Percentiles rank a stretch among this genome's conserved stretches.
These are phyloP conservation scores for Nomada lathburiana DNA, from an alignment of 2,888 invertebrate species.

Conservation along the genomic window DNA sequence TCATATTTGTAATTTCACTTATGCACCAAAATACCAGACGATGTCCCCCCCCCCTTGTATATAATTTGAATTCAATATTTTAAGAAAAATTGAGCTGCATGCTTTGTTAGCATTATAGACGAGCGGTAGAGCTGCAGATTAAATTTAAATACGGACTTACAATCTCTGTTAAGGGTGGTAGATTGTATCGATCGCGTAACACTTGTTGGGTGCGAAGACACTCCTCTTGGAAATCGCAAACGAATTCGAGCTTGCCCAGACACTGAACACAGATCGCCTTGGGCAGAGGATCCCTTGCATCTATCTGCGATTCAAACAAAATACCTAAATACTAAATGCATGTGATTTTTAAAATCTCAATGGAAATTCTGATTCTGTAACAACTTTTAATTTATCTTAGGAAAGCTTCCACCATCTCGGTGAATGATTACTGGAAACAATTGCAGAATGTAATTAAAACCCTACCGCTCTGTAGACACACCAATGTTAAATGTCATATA, in stretches of 20 bases:
- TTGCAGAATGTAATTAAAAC: conserved; percentile 27
- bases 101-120: conserved; percentile 51
- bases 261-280: conserved; percentile 84
- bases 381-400: conserved; percentile 10
- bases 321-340: conserved; percentile 69
- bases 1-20: background rate
- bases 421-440: conserved; percentile 1
- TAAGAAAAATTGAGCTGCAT: conserved; percentile 42
- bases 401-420: background rate
- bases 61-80: conserved; percentile 22
- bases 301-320: conserved; percentile 82
- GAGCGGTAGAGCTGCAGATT: conserved; percentile 73
- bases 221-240: conserved; percentile 84
- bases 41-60: background rate
- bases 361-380: conserved; percentile 22
- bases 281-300: conserved; percentile 83
- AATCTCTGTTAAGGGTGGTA: conserved; percentile 80
- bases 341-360: conserved; percentile 48
- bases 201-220: conserved; percentile 83
- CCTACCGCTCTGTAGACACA: conserved; percentile 74
- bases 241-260: conserved; percentile 84
- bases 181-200: conserved; percentile 82
- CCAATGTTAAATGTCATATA: conserved; percentile 29
- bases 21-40: conserved; percentile 38
- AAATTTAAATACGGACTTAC: conserved; percentile 78